A percentile compares a stretch with the other conserved stretches of the same genome.
phyloP scores from a whole-genome alignment of 2,888 invertebrate species.

The Drosophila engyochracea region DNA sequence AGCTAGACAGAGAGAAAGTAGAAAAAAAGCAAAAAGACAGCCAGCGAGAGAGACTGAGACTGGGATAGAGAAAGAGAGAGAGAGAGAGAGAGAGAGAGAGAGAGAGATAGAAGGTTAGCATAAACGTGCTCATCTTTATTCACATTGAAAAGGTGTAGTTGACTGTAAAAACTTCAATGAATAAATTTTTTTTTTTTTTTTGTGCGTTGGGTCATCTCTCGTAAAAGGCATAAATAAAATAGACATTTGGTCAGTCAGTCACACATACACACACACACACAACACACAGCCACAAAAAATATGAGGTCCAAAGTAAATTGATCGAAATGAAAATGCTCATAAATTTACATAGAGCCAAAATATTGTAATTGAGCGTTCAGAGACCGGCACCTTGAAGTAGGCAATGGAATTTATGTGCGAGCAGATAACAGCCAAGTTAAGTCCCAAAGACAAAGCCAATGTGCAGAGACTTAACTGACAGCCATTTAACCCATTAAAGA shows the following conservation, averaged over 20 bases:
- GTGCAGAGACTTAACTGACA: slow-evolving; percentile 20
- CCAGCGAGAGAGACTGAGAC: not conserved
- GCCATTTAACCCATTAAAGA: slow-evolving; percentile 70
- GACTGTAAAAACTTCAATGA: slow-evolving; percentile 82
- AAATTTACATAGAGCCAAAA: slow-evolving; percentile 70
- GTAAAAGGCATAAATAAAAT: slow-evolving; percentile 73
- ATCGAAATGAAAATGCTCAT: slow-evolving; percentile 74
- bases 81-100: slow-evolving; percentile 3
- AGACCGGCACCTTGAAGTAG: slow-evolving; percentile 25
- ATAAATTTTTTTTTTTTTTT: slow-evolving; percentile 55
- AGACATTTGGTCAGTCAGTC: slow-evolving; percentile 46
- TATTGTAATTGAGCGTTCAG: slow-evolving; percentile 69
- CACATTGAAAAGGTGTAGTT: slow-evolving; percentile 81
- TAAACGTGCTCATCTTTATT: slow-evolving; percentile 56
- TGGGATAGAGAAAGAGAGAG: not conserved
- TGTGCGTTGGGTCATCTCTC: slow-evolving; percentile 54
- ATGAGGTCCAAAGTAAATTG: slow-evolving; percentile 65
- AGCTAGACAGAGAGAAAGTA: slow-evolving; percentile 18
- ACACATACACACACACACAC: slow-evolving; percentile 16
- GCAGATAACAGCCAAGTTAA: slow-evolving; percentile 38
- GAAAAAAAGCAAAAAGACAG: not conserved
- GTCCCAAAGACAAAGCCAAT: not conserved
- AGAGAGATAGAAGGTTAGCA: slow-evolving; percentile 1
- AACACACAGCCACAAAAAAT: slow-evolving; percentile 20
- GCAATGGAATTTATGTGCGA: slow-evolving; percentile 66